phyloP scores from a whole-genome alignment of 2,797 vertebrate species.

The Heterohyrax brucei region DNA sequence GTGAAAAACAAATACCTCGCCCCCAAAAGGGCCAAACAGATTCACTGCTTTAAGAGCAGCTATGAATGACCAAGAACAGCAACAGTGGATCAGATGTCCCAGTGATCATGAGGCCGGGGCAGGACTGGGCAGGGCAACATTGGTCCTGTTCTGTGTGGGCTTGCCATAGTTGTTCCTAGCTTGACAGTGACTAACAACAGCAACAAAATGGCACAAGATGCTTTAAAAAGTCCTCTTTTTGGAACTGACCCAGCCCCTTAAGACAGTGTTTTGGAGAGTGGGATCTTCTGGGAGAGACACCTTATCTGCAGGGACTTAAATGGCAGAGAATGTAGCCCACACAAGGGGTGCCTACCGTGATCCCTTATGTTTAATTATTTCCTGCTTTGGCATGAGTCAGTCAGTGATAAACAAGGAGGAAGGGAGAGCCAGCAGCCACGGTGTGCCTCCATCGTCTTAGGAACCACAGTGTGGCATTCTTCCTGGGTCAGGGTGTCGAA shows the following conservation, averaged over 20 bases:
- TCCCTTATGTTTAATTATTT: conserved; percentile 53
- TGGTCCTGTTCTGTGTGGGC: neutral
- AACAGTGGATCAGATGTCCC: neutral
- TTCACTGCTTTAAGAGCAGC: neutral
- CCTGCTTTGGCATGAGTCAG: conserved; percentile 32
- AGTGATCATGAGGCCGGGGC: too few relatives aligned
- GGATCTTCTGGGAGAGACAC: neutral
- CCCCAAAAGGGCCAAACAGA: neutral
- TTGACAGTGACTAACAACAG: neutral
- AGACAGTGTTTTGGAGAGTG: conserved; percentile 69
- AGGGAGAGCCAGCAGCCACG: neutral
- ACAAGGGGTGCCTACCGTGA: neutral
- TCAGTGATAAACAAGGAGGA: conserved; percentile 4
- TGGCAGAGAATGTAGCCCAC: neutral
- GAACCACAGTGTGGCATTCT: neutral
- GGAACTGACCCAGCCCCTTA: neutral
- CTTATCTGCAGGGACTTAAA: neutral
- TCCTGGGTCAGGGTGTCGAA: neutral
- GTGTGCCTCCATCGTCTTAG: neutral
- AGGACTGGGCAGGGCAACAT: neutral
- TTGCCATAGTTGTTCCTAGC: neutral
- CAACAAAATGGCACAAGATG: neutral
- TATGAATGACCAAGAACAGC: conserved; percentile 1
- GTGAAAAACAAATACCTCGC: conserved; percentile 3
- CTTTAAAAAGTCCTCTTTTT: conserved; percentile 14